Conservation (phyloP, 2,888 invertebrate genomes). For the Brachypalpus laphriformis region DNA sequence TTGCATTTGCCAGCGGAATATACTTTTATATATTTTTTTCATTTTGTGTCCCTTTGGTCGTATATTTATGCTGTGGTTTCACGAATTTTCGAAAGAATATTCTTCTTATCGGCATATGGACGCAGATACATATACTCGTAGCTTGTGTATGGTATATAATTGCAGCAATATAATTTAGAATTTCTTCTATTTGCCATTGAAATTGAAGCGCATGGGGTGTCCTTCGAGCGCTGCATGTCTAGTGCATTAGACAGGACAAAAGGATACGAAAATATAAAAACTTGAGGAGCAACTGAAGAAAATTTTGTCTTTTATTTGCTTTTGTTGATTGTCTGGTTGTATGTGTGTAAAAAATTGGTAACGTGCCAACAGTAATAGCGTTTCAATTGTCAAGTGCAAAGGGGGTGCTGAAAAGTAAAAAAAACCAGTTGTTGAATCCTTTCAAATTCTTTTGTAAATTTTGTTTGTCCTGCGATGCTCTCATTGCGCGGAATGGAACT, state of each 20-base stretch:
- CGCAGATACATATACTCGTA: not conserved
- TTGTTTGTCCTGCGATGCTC: not conserved
- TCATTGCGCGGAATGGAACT: conserved; percentile 15
- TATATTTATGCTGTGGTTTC: conserved; percentile 47
- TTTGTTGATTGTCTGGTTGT: conserved; percentile 1
- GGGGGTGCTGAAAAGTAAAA: not conserved
- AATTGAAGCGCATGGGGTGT: conserved; percentile 31
- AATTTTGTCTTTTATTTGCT: conserved; percentile 28
- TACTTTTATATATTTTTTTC: not conserved
- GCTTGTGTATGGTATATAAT: conserved; percentile 5
- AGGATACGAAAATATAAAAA: conserved; percentile 20
- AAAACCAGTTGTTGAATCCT: conserved; percentile 6
- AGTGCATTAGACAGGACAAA: conserved; percentile 48
- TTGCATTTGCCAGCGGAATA: conserved; percentile 28
- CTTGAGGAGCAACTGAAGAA: conserved; percentile 10
- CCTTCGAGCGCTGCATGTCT: not conserved
- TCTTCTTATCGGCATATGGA: not conserved
- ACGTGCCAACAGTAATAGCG: conserved; percentile 65
- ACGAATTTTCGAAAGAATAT: conserved; percentile 34
- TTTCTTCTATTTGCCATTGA: conserved; percentile 42
- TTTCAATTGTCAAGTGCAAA: conserved; percentile 63
- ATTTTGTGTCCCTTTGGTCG: not conserved
- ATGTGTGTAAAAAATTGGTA: conserved; percentile 49
- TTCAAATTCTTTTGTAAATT: conserved; percentile 3
- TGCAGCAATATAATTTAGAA: conserved; percentile 44